A percentile compares a stretch with the other conserved stretches of the same genome.
Conservation (phyloP, 2,113 vertebrate species). For the Ardeotis arabs region DNA sequence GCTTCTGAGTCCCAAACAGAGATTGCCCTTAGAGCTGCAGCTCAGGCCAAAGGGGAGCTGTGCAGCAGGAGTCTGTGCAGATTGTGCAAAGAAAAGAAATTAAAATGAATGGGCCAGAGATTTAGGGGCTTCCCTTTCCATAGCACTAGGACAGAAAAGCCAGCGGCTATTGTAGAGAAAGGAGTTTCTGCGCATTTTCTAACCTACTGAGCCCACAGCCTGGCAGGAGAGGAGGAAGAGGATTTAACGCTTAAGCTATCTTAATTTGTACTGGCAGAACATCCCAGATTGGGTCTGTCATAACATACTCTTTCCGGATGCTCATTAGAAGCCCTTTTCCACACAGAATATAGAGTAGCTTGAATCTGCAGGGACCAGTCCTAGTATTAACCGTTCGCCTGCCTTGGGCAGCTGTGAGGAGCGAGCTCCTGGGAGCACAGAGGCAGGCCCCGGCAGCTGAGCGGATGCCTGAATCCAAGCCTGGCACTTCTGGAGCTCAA, state of each 20-base stretch:
- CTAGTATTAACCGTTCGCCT: background rate
- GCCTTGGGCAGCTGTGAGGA: background rate
- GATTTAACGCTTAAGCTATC: background rate
- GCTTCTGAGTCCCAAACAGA: background rate
- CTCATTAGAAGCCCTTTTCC: background rate
- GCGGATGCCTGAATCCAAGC: background rate
- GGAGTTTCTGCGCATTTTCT: background rate
- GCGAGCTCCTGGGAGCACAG: background rate
- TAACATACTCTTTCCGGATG: background rate
- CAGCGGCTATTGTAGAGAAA: background rate
- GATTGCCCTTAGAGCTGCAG: background rate
- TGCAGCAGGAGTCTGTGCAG: background rate
- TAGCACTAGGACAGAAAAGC: background rate
- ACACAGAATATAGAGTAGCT: background rate
- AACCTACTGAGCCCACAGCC: background rate
- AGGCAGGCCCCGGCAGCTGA: accelerated
- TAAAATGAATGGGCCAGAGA: background rate
- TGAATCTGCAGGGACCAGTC: background rate
- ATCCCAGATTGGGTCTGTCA: background rate
- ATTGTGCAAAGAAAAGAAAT: background rate
- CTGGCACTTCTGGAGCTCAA: background rate
- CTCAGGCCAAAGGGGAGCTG: background rate
- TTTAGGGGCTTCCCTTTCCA: background rate
- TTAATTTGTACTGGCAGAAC: background rate
- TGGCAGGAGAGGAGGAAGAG: background rate